Percentiles rank a stretch among this genome's conserved stretches.
Evolutionary conservation across 2,888 invertebrate species (phyloP).

Genomic region (Dryomyza anilis): DNA sequence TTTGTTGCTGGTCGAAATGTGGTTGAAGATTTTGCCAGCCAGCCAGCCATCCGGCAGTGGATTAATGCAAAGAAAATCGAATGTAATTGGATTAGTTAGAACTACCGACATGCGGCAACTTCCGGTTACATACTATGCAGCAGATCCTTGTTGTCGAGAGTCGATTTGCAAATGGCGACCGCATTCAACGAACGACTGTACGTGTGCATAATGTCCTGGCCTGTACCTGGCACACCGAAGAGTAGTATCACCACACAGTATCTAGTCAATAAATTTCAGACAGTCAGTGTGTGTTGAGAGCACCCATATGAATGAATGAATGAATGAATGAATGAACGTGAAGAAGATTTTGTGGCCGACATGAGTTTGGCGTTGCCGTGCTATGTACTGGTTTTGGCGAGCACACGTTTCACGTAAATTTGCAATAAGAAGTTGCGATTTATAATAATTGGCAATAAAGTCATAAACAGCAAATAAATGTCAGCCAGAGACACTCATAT

Average conservation of each 20-base stretch:
- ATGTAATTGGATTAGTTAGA: conserved; percentile 26
- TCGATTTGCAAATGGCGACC: too few species aligned
- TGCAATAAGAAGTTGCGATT: conserved; percentile 31
- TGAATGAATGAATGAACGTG: too few species aligned
- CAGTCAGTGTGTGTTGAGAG: neutral
- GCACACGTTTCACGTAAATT: conserved; percentile 5
- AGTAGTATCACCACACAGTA: too few species aligned
- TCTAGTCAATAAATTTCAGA: too few species aligned
- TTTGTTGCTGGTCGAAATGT: conserved; percentile 7
- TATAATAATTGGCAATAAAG: conserved; percentile 38
- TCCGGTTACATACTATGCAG: too few species aligned
- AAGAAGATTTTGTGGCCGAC: too few species aligned
- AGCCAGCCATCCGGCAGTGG: conserved; percentile 5
- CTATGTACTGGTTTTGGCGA: neutral
- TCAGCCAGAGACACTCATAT: conserved; percentile 21
- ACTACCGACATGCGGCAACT: too few species aligned
- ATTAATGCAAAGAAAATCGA: conserved; percentile 26
- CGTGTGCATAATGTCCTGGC: too few species aligned
- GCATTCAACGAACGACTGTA: too few species aligned
- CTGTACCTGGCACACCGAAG: neutral
- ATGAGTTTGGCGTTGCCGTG: neutral
- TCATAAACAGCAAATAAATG: conserved; percentile 39
- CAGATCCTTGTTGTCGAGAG: too few species aligned
- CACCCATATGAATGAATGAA: too few species aligned
- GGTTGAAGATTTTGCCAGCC: conserved; percentile 11